A percentile compares a stretch with the other conserved stretches of the same genome.
Conservation (phyloP, 64 coral and sea anemone genomes). For the Exaiptasia diaphana region DNA sequence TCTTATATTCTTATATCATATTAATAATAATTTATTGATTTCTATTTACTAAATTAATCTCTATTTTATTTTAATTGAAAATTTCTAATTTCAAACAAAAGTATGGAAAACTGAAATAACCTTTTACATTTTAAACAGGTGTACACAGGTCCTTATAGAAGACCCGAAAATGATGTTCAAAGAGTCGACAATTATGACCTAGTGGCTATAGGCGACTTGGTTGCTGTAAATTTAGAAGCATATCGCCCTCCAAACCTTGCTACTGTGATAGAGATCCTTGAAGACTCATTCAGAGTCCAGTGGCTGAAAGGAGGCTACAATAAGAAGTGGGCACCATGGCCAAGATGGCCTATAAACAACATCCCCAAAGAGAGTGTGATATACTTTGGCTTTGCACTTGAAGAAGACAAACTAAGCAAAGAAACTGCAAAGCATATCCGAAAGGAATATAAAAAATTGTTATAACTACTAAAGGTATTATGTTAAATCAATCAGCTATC, state of each 20-base stretch:
- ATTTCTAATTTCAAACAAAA: too few relatives aligned
- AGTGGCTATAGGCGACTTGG: background rate
- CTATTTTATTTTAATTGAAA: too few relatives aligned
- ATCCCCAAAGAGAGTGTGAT: conserved; percentile 28
- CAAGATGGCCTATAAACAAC: background rate
- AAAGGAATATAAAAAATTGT: conserved; percentile 13
- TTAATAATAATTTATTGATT: too few relatives aligned
- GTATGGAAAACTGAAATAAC: too few relatives aligned
- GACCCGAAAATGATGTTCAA: background rate
- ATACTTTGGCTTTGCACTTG: background rate
- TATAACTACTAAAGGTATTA: too few relatives aligned
- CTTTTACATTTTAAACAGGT: conserved; percentile 3
- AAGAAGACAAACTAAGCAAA: background rate
- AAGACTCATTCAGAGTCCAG: background rate
- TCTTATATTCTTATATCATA: too few relatives aligned
- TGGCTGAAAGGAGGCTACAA: conserved; percentile 21
- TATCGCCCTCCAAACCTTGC: conserved; percentile 6
- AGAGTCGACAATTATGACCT: background rate
- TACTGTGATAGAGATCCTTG: background rate
- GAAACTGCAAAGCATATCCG: background rate
- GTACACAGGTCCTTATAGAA: conserved; percentile 1
- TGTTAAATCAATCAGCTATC: too few relatives aligned
- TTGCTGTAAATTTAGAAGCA: background rate
- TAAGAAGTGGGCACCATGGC: background rate
- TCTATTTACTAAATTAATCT: too few relatives aligned